These are phyloP conservation scores for Macrocentrus cingulum DNA, from an alignment of 1,140 invertebrate species.

Conservation along the genomic window DNA sequence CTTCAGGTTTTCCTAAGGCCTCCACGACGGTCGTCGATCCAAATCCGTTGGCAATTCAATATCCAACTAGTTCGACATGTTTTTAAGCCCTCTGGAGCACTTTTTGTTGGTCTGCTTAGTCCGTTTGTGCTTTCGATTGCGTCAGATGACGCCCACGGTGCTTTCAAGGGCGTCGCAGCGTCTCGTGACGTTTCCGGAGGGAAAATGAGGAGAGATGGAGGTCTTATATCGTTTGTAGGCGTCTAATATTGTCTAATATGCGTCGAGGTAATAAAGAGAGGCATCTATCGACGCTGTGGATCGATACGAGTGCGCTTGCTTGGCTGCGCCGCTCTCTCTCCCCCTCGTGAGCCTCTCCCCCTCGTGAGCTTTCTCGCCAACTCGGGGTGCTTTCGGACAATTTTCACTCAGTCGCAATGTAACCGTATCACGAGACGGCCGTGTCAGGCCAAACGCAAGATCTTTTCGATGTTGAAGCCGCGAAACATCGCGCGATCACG, in stretches of 20 bases:
- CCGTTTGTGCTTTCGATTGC: too few species aligned
- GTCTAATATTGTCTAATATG: neutral
- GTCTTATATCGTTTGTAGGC: neutral
- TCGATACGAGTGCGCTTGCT: slow-evolving; percentile 53
- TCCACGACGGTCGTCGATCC: too few species aligned
- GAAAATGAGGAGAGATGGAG: neutral
- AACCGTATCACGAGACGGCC: slow-evolving; percentile 54
- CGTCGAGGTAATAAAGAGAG: neutral
- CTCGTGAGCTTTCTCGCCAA: neutral
- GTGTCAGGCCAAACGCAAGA: slow-evolving; percentile 47
- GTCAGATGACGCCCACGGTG: neutral
- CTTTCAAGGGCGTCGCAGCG: neutral
- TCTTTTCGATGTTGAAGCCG: slow-evolving; percentile 46
- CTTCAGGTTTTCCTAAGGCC: too few species aligned
- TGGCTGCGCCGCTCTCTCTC: slow-evolving; percentile 21
- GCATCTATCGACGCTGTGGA: slow-evolving; percentile 19
- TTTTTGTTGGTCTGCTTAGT: too few species aligned
- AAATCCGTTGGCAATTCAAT: too few species aligned
- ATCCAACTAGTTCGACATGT: too few species aligned
- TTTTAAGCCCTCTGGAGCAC: too few species aligned
- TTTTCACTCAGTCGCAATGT: slow-evolving; percentile 55
- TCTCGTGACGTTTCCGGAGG: neutral
- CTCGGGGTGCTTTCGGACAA: slow-evolving; percentile 9
- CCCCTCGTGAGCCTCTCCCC: too few species aligned
- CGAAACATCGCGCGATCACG: neutral